phyloP scores from a whole-genome alignment of 1,140 invertebrate genomes.

The Agraylea sexmaculata region DNA sequence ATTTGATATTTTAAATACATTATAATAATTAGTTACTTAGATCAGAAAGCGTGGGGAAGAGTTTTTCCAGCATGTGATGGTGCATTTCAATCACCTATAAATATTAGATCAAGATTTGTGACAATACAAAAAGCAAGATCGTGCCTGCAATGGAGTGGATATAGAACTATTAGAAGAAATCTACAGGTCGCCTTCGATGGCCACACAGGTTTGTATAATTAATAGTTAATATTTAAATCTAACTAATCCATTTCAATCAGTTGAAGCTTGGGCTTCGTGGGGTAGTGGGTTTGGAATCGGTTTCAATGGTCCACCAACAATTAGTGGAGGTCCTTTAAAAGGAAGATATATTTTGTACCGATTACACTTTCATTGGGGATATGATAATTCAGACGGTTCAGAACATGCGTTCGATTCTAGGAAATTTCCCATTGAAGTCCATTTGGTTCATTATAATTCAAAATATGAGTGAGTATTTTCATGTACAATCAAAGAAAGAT shows the following conservation, averaged over 20 bases:
- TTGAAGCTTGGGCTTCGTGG: slow-evolving; percentile 7
- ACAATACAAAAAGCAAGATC: neutral
- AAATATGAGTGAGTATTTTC: slow-evolving; percentile 11
- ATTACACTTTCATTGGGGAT: slow-evolving; percentile 17
- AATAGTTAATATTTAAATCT: neutral
- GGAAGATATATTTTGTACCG: slow-evolving; percentile 8
- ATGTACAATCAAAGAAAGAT: neutral
- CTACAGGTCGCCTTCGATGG: slow-evolving; percentile 8
- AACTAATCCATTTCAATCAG: slow-evolving; percentile 6
- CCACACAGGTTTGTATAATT: slow-evolving; percentile 13
- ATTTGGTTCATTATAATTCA: slow-evolving; percentile 13
- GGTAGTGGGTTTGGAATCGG: too few relatives aligned
- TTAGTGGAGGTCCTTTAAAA: slow-evolving; percentile 9
- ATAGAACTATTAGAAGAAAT: slow-evolving; percentile 5
- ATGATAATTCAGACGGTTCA: slow-evolving; percentile 9
- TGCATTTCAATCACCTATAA: slow-evolving; percentile 11
- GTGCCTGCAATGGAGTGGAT: slow-evolving; percentile 12
- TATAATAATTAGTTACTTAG: too few relatives aligned
- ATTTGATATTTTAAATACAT: neutral
- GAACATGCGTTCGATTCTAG: slow-evolving; percentile 12
- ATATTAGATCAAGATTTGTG: slow-evolving; percentile 1
- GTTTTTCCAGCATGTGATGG: slow-evolving; percentile 11
- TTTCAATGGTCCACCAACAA: slow-evolving; percentile 2
- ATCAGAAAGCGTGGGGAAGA: slow-evolving; percentile 9
- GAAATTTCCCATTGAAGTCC: slow-evolving; percentile 13